phyloP scores from a whole-genome alignment of 2,888 invertebrate species.

The Dichetophora obliterata region DNA sequence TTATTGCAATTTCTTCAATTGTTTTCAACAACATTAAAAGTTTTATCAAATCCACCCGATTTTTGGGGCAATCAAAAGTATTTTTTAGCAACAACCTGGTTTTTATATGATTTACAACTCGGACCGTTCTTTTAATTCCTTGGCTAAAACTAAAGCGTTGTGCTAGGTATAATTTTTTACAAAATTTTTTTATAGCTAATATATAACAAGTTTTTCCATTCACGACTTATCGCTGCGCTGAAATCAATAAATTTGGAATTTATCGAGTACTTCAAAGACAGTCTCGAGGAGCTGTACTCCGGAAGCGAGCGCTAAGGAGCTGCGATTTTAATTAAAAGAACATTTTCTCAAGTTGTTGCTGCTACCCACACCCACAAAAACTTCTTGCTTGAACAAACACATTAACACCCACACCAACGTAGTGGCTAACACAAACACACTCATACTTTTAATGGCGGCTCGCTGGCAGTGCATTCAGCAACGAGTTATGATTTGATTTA shows the following conservation, averaged over 20 bases:
- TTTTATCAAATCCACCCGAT: no score
- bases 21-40: no score
- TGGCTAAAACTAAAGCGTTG: no score
- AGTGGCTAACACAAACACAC: neutral
- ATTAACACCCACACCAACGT: neutral
- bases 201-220: neutral
- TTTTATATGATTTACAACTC: neutral
- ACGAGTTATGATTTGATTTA: slow-evolving; percentile 38
- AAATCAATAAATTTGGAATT: slow-evolving; percentile 24
- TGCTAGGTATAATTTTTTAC: neutral
- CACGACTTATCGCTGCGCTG: slow-evolving; percentile 2
- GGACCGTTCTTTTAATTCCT: neutral
- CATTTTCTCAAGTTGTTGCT: slow-evolving; percentile 27
- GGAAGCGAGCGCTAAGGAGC: neutral
- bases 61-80: no score
- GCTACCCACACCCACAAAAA: neutral
- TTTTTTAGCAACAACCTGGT: neutral
- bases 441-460: no score
- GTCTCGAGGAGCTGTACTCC: neutral
- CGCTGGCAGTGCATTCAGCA: slow-evolving; percentile 9
- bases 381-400: neutral
- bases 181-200: neutral
- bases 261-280: neutral
- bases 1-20: no score
- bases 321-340: slow-evolving; percentile 34